phyloP scores from a whole-genome alignment of 2,113 vertebrate species.

The Donacobius atricapilla region DNA sequence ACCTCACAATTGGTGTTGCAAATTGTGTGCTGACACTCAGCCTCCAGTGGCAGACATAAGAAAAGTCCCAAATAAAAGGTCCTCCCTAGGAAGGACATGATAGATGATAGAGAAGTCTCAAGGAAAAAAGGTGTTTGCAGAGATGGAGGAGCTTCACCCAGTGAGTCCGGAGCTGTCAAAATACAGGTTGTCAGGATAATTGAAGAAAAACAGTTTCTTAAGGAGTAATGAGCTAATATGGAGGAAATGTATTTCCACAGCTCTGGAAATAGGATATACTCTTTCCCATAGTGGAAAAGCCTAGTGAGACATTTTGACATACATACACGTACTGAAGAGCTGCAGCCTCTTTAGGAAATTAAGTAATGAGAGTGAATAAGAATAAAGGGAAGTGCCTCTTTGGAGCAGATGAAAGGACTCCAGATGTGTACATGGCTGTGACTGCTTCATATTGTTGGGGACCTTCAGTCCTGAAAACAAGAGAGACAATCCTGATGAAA shows the following conservation, averaged over 20 bases:
- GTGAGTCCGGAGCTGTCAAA: conserved; percentile 5
- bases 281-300: conserved; percentile 41
- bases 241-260: conserved; percentile 46
- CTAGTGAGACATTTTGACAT: conserved; percentile 26
- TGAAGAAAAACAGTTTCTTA: conserved; percentile 64
- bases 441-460: conserved; percentile 34
- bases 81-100: not conserved
- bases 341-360: not conserved
- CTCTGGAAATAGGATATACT: conserved; percentile 46
- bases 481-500: conserved; percentile 1
- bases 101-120: not conserved
- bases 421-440: not conserved
- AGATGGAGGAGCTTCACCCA: not conserved
- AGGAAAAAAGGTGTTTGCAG: not conserved
- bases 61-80: not conserved
- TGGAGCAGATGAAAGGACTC: not conserved
- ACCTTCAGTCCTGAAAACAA: conserved; percentile 15
- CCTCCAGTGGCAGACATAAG: not conserved
- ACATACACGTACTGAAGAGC: not conserved
- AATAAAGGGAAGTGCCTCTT: conserved; percentile 8
- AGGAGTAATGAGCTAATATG: conserved; percentile 56
- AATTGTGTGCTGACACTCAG: not conserved
- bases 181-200: conserved; percentile 50
- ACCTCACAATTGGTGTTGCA: not conserved
- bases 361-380: conserved; percentile 28